These are phyloP conservation scores for Acronicta leporina DNA, from an alignment of 2,888 invertebrate species.

Conservation along the genomic window DNA sequence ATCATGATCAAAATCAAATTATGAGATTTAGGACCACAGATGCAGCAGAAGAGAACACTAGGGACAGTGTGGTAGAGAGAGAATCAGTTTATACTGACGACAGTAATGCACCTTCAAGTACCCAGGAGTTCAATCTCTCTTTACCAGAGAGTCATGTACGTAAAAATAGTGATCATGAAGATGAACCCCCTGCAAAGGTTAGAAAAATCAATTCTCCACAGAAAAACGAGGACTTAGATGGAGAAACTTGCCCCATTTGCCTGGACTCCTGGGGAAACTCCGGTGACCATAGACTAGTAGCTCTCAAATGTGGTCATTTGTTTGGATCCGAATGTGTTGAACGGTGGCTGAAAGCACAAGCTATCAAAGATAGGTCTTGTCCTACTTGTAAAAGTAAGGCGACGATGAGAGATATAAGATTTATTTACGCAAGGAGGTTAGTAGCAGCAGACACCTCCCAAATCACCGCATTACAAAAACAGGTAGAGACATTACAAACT, in stretches of 20 bases:
- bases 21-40: constrained; percentile 1
- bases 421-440: constrained; percentile 93
- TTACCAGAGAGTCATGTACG: constrained; percentile 48
- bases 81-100: constrained; percentile 10
- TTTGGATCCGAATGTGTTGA: constrained; percentile 95
- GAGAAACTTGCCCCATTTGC: constrained; percentile 95
- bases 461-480: constrained; percentile 90
- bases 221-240: constrained; percentile 88
- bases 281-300: constrained; percentile 95
- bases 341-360: constrained; percentile 91
- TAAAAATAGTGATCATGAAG: constrained; percentile 43
- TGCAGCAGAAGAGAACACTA: constrained; percentile 7
- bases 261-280: constrained; percentile 96
- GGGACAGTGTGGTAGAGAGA: constrained; percentile 10
- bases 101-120: constrained; percentile 1
- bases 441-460: constrained; percentile 94
- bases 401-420: constrained; percentile 91
- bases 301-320: constrained; percentile 97
- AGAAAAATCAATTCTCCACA: constrained; percentile 66
- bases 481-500: constrained; percentile 88
- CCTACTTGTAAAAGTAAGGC: constrained; percentile 96
- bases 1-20: constrained; percentile 5
- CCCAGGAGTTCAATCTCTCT: constrained; percentile 36
- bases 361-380: constrained; percentile 90
- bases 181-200: constrained; percentile 74